Conservation (phyloP, 1,140 invertebrate genomes). For the Chelonus insularis region DNA sequence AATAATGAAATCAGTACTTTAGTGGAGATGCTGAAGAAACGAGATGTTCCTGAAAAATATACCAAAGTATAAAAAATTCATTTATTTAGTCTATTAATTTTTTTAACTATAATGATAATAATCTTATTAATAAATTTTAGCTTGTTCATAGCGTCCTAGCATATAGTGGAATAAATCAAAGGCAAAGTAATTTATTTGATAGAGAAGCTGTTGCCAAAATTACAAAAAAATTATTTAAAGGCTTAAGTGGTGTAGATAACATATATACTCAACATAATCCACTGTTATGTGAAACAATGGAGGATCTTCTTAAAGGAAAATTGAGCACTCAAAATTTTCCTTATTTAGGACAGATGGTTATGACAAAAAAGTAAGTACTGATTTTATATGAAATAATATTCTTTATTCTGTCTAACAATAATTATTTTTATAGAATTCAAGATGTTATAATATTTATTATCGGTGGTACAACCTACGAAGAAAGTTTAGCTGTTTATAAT, state of each 20-base stretch:
- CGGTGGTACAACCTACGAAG: constrained; percentile 97
- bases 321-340: constrained; percentile 83
- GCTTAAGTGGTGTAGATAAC: constrained; percentile 92
- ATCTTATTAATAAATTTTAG: constrained; percentile 46
- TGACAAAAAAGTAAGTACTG: constrained; percentile 45
- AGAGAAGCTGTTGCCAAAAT: constrained; percentile 87
- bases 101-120: not conserved
- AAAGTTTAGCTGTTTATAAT: constrained; percentile 83
- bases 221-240: constrained; percentile 86
- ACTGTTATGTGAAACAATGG: constrained; percentile 80
- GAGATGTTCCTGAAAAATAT: constrained; percentile 66
- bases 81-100: not conserved
- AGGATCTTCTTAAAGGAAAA: constrained; percentile 87
- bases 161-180: constrained; percentile 77
- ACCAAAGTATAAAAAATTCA: constrained; percentile 49
- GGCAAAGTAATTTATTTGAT: constrained; percentile 82
- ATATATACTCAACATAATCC: constrained; percentile 96
- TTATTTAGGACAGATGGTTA: constrained; percentile 67
- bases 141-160: constrained; percentile 75
- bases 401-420: too few species aligned
- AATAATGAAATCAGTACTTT: constrained; percentile 82
- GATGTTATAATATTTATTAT: constrained; percentile 95
- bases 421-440: constrained; percentile 66
- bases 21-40: constrained; percentile 72
- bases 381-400: too few species aligned